A percentile compares a stretch with the other conserved stretches of the same genome.
Conservation (phyloP, 2,797 vertebrate species). For the Todus mexicanus region DNA sequence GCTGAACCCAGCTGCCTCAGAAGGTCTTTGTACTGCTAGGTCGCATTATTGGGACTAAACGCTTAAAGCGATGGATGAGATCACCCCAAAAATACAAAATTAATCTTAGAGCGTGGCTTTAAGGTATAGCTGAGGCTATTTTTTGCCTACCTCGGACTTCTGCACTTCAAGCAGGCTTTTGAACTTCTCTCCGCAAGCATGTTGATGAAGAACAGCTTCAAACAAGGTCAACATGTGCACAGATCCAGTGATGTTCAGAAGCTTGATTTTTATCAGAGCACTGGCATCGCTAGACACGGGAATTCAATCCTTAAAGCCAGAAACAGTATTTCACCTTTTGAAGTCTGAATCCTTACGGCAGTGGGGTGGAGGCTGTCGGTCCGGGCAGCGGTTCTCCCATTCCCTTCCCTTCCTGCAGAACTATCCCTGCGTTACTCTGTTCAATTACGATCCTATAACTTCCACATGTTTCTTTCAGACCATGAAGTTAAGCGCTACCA, state of each 20-base stretch:
- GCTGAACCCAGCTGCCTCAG: not conserved
- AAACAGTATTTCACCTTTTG: not conserved
- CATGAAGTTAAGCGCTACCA: not conserved
- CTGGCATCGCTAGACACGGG: not conserved
- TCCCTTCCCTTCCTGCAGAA: not conserved
- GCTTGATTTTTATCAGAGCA: conserved; percentile 3
- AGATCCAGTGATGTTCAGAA: conserved; percentile 8
- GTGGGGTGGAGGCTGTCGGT: not conserved
- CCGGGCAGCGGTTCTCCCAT: not conserved
- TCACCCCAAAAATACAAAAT: not conserved
- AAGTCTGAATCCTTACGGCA: not conserved
- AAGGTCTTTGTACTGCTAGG: not conserved
- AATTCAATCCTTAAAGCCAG: conserved; percentile 14
- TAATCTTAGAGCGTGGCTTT: conserved; percentile 1
- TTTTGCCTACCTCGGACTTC: not conserved
- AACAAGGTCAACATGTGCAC: conserved; percentile 16
- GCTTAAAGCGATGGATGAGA: not conserved
- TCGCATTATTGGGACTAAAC: not conserved
- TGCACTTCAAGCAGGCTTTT: conserved; percentile 1
- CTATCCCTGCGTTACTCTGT: not conserved
- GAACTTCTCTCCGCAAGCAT: not conserved
- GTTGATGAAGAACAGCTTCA: conserved; percentile 11
- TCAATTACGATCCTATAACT: not conserved
- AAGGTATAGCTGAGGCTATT: not conserved
- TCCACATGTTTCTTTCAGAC: not conserved